phyloP scores from a whole-genome alignment of 1,140 invertebrate genomes.

The Pteromalus puparum region DNA sequence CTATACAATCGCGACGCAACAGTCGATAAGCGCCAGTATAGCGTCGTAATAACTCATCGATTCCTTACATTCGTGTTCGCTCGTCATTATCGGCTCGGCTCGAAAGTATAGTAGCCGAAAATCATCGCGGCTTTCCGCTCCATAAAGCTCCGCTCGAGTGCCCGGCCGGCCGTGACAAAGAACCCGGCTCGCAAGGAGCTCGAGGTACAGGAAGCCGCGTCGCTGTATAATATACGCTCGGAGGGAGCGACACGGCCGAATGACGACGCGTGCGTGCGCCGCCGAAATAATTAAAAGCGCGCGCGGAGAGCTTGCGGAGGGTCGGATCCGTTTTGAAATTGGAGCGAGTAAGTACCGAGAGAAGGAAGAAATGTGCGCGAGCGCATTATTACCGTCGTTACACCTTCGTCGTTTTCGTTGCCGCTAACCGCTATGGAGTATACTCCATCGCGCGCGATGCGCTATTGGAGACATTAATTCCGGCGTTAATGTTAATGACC shows the following conservation, averaged over 20 bases:
- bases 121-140: conserved; percentile 61
- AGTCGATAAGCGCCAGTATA: neutral
- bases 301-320: conserved; percentile 9
- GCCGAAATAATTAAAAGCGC: conserved; percentile 50
- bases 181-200: neutral
- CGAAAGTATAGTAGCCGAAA: conserved; percentile 34
- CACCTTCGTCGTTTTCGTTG: conserved; percentile 15
- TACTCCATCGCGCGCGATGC: too few relatives aligned
- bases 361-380: neutral
- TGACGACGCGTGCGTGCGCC: conserved; percentile 23
- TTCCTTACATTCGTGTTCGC: conserved; percentile 49
- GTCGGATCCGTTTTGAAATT: neutral
- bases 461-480: conserved; percentile 18
- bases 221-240: neutral
- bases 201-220: neutral
- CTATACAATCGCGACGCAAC: too few relatives aligned
- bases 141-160: conserved; percentile 53
- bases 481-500: conserved; percentile 24
- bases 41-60: conserved; percentile 20
- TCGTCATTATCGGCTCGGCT: conserved; percentile 57
- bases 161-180: conserved; percentile 19
- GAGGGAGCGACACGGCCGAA: neutral
- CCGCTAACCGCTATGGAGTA: too few relatives aligned
- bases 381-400: conserved; percentile 20
- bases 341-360: neutral